These are phyloP conservation scores for Scytalopus superciliaris DNA, from an alignment of 2,113 vertebrate genomes.

Conservation along the genomic window DNA sequence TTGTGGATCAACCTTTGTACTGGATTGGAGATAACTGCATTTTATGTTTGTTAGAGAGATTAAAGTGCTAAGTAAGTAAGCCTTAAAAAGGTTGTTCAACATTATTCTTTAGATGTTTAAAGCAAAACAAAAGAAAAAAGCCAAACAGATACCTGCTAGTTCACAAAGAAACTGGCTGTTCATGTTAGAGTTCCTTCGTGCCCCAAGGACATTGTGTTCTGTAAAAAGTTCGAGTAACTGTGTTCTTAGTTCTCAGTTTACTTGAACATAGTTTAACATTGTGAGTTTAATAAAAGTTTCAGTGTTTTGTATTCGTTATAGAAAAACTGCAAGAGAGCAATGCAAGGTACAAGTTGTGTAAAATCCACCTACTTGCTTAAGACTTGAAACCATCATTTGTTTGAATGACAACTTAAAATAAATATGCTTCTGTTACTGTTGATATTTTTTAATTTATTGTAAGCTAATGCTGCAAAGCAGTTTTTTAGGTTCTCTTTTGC, in stretches of 20 bases:
- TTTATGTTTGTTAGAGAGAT: neutral
- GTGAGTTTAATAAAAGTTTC: neutral
- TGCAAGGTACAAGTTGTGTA: neutral
- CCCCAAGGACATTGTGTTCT: neutral
- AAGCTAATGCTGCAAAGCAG: neutral
- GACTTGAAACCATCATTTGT: neutral
- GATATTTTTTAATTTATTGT: neutral
- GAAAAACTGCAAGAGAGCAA: neutral
- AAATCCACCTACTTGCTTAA: neutral
- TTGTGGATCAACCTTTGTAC: constrained; percentile 25
- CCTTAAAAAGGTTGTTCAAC: neutral
- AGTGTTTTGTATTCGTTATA: neutral
- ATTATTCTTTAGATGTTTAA: neutral
- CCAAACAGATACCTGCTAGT: neutral
- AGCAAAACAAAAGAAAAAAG: neutral
- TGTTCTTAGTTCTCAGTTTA: neutral
- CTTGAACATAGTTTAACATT: neutral
- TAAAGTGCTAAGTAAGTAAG: neutral
- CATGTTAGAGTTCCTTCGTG: neutral
- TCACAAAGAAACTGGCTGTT: neutral
- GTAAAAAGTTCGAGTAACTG: neutral
- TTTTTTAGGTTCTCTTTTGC: neutral
- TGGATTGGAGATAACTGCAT: neutral
- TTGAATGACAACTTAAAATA: neutral
- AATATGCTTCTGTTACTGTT: neutral